A percentile compares a stretch with the other conserved stretches of the same genome.
phyloP scores from a whole-genome alignment of 2,888 invertebrate species.

The Nomada ruficornis region DNA sequence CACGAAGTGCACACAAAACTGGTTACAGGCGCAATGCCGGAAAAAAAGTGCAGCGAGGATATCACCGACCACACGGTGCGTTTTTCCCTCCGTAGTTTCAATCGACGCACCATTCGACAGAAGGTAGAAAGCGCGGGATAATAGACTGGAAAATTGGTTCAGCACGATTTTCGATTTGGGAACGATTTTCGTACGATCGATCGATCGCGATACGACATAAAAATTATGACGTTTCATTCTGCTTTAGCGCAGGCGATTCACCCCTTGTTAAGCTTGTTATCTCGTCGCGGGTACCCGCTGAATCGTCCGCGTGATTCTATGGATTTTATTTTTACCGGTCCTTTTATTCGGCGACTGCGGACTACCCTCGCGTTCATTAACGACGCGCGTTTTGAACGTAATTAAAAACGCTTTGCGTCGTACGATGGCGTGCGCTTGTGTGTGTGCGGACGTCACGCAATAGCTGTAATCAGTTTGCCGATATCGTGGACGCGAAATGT shows the following conservation, averaged over 20 bases:
- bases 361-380: slow-evolving; percentile 6
- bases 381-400: slow-evolving; percentile 29
- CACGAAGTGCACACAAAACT: too few relatives aligned
- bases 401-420: slow-evolving; percentile 42
- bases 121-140: too few relatives aligned
- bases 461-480: slow-evolving; percentile 49
- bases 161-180: slow-evolving; percentile 25
- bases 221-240: slow-evolving; percentile 43
- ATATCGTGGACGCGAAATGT: slow-evolving; percentile 23
- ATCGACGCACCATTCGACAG: too few relatives aligned
- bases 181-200: neutral
- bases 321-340: slow-evolving; percentile 35
- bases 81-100: too few relatives aligned
- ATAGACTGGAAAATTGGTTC: slow-evolving; percentile 39
- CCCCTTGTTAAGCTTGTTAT: slow-evolving; percentile 27
- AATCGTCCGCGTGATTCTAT: slow-evolving; percentile 1
- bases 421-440: neutral
- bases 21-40: too few relatives aligned
- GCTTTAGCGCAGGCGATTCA: slow-evolving; percentile 36
- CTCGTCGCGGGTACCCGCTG: slow-evolving; percentile 1
- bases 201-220: slow-evolving; percentile 23
- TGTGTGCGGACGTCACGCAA: neutral
- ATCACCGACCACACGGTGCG: too few relatives aligned
- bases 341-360: slow-evolving; percentile 22
- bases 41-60: too few relatives aligned